phyloP scores from a whole-genome alignment of 2,888 invertebrate genomes.

The Eucera pruinosa region DNA sequence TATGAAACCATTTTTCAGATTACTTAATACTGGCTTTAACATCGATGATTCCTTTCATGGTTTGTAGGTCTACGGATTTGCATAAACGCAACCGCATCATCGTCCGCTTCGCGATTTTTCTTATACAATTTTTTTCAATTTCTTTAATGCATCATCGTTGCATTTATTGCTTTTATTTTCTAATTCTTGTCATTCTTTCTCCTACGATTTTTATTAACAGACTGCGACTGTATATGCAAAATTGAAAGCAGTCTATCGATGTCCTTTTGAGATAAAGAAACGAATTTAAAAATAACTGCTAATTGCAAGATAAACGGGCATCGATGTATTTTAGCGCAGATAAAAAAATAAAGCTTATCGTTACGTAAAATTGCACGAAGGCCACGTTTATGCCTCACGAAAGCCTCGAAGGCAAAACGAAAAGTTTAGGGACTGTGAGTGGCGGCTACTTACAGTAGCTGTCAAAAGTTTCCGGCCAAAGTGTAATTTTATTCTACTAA shows the following conservation, averaged over 20 bases:
- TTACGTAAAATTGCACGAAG: conserved; percentile 20
- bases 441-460: conserved; percentile 52
- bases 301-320: not conserved
- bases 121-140: not conserved
- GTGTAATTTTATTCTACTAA: no score
- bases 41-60: not conserved
- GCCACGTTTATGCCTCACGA: conserved; percentile 2
- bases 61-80: not conserved
- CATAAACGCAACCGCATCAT: not conserved
- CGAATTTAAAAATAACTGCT: not conserved
- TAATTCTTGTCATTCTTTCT: not conserved
- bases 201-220: no score
- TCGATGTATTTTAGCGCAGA: not conserved
- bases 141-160: no score
- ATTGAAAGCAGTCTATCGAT: not conserved
- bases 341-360: conserved; percentile 12
- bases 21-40: conserved; percentile 12
- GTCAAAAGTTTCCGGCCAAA: no score
- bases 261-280: not conserved
- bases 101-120: not conserved
- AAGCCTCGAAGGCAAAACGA: conserved; percentile 28
- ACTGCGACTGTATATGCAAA: no score
- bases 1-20: conserved; percentile 15
- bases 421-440: conserved; percentile 50
- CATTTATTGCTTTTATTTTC: not conserved